Conservation (phyloP, 1,140 invertebrate genomes). For the Coenobita brevimanus region DNA sequence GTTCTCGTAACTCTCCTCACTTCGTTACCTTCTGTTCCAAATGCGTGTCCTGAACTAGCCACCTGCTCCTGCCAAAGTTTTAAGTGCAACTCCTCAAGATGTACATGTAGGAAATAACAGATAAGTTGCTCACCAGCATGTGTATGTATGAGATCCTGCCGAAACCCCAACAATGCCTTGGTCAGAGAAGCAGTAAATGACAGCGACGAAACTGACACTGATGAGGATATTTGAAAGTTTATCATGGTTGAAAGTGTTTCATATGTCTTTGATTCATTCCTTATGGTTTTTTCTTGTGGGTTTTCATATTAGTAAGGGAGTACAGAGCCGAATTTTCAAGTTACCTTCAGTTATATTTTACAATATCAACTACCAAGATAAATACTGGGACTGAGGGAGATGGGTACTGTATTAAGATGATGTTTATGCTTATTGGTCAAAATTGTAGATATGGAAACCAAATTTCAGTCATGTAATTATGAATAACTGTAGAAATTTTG, state of each 20-base stretch:
- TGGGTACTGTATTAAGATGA: background rate
- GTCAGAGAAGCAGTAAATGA: background rate
- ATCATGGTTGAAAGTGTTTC: background rate
- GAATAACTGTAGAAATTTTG: background rate
- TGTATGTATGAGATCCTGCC: too few species aligned
- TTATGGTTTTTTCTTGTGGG: background rate
- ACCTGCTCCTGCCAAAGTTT: too few species aligned
- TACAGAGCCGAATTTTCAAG: background rate
- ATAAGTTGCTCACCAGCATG: too few species aligned
- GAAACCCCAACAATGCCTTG: too few species aligned
- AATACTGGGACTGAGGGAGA: background rate
- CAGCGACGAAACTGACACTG: background rate
- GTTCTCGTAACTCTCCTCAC: background rate
- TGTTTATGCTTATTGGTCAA: background rate
- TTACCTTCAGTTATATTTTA: background rate
- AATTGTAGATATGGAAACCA: background rate
- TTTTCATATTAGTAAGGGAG: constrained; percentile 8
- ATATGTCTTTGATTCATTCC: too few species aligned
- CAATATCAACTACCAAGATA: background rate
- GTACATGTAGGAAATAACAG: too few species aligned
- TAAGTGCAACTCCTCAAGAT: too few species aligned
- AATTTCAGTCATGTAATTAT: background rate
- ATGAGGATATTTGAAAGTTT: background rate
- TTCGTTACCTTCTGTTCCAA: constrained; percentile 1
- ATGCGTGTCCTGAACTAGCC: constrained; percentile 14